Conservation (phyloP, 1,140 invertebrate species). For the Acyrthosiphon pisum region DNA sequence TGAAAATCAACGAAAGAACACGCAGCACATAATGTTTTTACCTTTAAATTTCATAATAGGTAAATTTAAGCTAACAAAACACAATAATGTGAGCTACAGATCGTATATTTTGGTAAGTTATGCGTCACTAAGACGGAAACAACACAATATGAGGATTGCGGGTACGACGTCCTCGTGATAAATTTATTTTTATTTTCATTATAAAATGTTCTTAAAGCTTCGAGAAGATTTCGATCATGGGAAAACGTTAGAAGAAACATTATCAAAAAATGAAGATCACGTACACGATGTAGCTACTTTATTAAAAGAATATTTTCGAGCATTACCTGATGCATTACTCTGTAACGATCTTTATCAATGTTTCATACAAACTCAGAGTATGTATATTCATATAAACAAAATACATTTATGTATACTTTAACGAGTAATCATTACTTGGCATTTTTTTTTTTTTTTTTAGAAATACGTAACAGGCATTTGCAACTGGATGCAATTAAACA, state of each 20-base stretch:
- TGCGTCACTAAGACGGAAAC: too few species aligned
- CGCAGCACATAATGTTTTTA: too few species aligned
- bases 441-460: slow-evolving; percentile 65
- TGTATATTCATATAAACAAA: not conserved
- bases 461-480: slow-evolving; percentile 79
- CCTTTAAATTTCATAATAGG: too few species aligned
- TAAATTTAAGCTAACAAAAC: too few species aligned
- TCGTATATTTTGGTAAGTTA: too few species aligned
- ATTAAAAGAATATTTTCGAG: slow-evolving; percentile 91
- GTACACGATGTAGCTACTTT: slow-evolving; percentile 92
- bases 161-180: too few species aligned
- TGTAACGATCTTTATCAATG: slow-evolving; percentile 87
- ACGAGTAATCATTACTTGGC: not conserved
- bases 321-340: slow-evolving; percentile 89
- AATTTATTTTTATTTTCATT: too few species aligned
- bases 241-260: slow-evolving; percentile 68
- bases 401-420: not conserved
- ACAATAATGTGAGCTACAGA: too few species aligned
- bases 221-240: slow-evolving; percentile 90
- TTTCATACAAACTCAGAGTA: slow-evolving; percentile 91
- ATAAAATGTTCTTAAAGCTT: slow-evolving; percentile 67
- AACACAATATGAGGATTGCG: too few species aligned
- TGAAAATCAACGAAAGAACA: too few species aligned
- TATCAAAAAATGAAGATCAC: slow-evolving; percentile 80
- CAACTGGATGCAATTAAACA: slow-evolving; percentile 84